Base-by-base conservation (phyloP, 1,140 invertebrate species). In the Centruroides vittatus region DNA sequence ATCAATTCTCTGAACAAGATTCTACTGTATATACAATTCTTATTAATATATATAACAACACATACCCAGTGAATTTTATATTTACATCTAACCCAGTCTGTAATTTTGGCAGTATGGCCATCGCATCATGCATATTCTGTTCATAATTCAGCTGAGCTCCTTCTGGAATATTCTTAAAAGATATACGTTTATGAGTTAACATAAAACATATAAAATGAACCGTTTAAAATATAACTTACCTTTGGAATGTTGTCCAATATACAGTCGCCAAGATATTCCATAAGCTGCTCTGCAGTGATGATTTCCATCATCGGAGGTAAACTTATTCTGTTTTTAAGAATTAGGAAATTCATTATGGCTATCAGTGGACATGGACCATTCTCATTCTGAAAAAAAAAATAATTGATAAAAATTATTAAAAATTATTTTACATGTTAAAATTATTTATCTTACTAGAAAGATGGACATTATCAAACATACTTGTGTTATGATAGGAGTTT, bases 311-410 rank as follows among this genome's bases (percentile, higher is more conserved):
- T 70, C n/a, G 73, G 61, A 11, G 77, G 72, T 11, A 81, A 67
- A 52, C 71, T 73, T 10, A 81, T 71, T 57, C 61, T 68, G 68
- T 74, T 66, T 71, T 72, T 63, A 35, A 83, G 67, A 47, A 82
- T 67, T 46, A 82, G 70, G 35, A 80, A 75, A 73, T 82, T 82
- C 56, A 80, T 75, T 47, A 82, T 77, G 46, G 79, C 79, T 23
- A 82, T 70, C 23, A 82, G 67, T 5, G 81, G 81, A 72, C 81
- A 82, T 0, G 81, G 81, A 34, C 81, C 81, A 75, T 82, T 82
- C 60, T 78, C 77, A 71, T 82, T 82, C 68, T 82, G 51, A 62
- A 35, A 5, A 60, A 35, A 47, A 41, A 35, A 51, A 56, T 7
- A 61, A 57, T 6, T n/a, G 12, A 55, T 12, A 4, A 12, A 55